Conservation (phyloP, 2,888 invertebrate species). For the Smittia aterrima region DNA sequence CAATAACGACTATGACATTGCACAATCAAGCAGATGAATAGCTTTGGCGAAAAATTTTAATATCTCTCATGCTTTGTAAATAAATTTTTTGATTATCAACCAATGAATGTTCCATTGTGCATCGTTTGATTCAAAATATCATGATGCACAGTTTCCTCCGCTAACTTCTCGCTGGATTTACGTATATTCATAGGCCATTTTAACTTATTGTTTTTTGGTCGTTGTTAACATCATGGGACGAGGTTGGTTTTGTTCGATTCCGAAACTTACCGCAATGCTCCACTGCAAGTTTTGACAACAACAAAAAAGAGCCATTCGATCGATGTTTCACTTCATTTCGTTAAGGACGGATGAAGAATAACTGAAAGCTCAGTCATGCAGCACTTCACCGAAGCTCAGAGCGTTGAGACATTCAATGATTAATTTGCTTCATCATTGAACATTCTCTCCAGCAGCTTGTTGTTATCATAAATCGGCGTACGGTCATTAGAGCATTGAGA, state of each 20-base stretch:
- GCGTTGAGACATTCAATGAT: not conserved
- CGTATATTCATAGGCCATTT: slow-evolving; percentile 24
- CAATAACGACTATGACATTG: slow-evolving; percentile 2
- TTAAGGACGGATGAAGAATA: slow-evolving; percentile 13
- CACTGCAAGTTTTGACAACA: not conserved
- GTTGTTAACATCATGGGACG: slow-evolving; percentile 23
- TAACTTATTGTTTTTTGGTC: slow-evolving; percentile 31
- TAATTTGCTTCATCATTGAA: slow-evolving; percentile 33
- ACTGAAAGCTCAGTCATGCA: slow-evolving; percentile 4
- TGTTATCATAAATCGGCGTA: slow-evolving; percentile 53
- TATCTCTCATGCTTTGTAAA: not conserved
- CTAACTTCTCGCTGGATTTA: not conserved
- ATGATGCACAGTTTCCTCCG: not conserved
- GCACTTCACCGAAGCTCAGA: not conserved
- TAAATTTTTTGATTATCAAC: not conserved
- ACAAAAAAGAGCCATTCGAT: not conserved
- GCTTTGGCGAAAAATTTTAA: not conserved
- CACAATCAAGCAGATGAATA: not conserved
- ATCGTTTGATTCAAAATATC: not conserved
- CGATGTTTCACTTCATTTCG: slow-evolving; percentile 1
- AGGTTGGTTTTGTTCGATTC: not conserved
- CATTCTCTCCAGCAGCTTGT: slow-evolving; percentile 43
- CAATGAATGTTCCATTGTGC: not conserved
- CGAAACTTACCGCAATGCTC: not conserved
- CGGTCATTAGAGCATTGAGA: slow-evolving; percentile 52